Base-by-base conservation (phyloP, 2,797 vertebrate genomes). In the Sylvia borin region DNA sequence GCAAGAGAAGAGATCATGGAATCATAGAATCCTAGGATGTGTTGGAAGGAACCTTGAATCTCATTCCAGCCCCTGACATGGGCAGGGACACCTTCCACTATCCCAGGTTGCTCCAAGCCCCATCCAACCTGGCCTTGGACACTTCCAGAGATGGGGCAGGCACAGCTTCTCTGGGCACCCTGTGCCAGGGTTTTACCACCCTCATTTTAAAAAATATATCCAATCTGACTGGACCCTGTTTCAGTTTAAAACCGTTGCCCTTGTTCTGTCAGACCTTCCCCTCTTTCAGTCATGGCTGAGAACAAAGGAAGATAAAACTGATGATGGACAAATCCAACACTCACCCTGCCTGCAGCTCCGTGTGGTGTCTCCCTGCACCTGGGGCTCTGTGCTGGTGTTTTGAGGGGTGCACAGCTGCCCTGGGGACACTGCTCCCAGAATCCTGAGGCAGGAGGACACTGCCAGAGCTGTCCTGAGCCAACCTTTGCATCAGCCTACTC, bases 101-200 rank as follows among this genome's bases (percentile, higher is more conserved):
- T 0, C 31, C n/a, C 51, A 40, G 45, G 21, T 0, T 47, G 9
- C n/a, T 77, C 45, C 58, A 51, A 76, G 14, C 17, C 43, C 50
- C 0, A 0, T 64, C 51, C 72, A 53, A 0, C 17, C 34, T 7
- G 26, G 26, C 40, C 40, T 32, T 24, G 60, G 29, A 12, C 24
- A n/a, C 16, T 77, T 31, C n/a, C 72, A 84, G 73, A 4, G 38
- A 16, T 34, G 25, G n/a, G 3, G 4, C 45, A 90, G 64, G 32
- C 86, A 32, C 55, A 54, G 20, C 32, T 57, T 16, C 50, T 26
- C 43, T 64, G 50, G 27, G 5, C 11, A 70, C 0, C 10, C 27
- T 34, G n/a, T 43, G 8, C 31, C 64, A 70, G 22, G 21, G 13
- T 18, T 29, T 71, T 25, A 11, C 5, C 6, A 60, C 11, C 2